A percentile compares a stretch with the other conserved stretches of the same genome.
Conservation (phyloP, 2,797 vertebrate genomes). For the Melanotaenia pygmaea region DNA sequence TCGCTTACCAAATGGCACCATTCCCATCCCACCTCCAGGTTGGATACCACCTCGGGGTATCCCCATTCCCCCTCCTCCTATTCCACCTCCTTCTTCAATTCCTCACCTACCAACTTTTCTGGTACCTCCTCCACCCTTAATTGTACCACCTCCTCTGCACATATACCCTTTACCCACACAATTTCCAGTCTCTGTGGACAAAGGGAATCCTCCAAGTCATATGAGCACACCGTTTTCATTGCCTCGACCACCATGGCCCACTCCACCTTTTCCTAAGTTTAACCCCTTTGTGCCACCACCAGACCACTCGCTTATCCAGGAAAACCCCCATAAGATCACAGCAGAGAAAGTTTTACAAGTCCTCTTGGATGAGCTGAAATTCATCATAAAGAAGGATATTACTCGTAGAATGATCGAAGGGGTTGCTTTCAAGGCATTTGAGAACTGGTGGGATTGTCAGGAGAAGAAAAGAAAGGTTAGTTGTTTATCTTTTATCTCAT, state of each 20-base stretch:
- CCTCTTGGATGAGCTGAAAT: constrained; percentile 90
- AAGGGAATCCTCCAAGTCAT: constrained; percentile 65
- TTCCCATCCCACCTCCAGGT: constrained; percentile 75
- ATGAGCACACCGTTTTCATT: constrained; percentile 38
- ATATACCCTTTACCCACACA: constrained; percentile 83
- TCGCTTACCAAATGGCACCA: constrained; percentile 68
- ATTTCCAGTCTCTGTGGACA: constrained; percentile 84
- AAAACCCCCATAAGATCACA: constrained; percentile 87
- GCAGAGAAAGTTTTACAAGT: constrained; percentile 89
- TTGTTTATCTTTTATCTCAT: background rate
- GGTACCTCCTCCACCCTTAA: constrained; percentile 84
- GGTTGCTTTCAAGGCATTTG: constrained; percentile 91
- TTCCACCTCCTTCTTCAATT: constrained; percentile 77
- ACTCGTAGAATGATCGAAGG: constrained; percentile 93
- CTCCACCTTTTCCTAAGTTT: constrained; percentile 84
- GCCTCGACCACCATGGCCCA: constrained; percentile 85
- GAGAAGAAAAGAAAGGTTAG: constrained; percentile 90
- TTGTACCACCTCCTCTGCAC: constrained; percentile 77
- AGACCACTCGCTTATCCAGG: constrained; percentile 80
- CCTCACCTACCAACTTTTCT: constrained; percentile 78
- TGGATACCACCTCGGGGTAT: constrained; percentile 62
- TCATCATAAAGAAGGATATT: constrained; percentile 94
- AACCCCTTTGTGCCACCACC: constrained; percentile 92
- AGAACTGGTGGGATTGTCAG: constrained; percentile 95
- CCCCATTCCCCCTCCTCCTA: constrained; percentile 81